A percentile compares a stretch with the other conserved stretches of the same genome.
Conservation (phyloP, 2,797 vertebrate species). For the Syngnathus rostellatus region DNA sequence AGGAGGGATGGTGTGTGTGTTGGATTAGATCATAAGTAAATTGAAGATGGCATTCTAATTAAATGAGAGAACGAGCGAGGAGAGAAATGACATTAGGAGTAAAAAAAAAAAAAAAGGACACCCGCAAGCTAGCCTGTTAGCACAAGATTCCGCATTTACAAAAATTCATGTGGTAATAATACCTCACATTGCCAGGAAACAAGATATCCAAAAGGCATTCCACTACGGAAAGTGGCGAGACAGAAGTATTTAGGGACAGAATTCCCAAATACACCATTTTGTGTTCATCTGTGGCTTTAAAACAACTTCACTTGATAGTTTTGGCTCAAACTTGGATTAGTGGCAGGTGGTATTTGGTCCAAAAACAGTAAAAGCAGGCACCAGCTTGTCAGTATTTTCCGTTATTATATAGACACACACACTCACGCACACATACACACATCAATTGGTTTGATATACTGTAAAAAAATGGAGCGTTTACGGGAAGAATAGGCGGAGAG, state of each 20-base stretch:
- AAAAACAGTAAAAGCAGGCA: constrained; percentile 3
- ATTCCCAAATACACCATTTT: constrained; percentile 3
- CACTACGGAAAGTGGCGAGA: not conserved
- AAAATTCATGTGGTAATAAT: not conserved
- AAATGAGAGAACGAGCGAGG: constrained; percentile 25
- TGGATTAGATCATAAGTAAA: constrained; percentile 40
- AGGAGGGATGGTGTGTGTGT: constrained; percentile 9
- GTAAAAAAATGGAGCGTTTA: not conserved
- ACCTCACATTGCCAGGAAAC: constrained; percentile 25
- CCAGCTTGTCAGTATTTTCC: not conserved
- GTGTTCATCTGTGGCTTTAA: constrained; percentile 1
- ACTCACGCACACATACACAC: not conserved
- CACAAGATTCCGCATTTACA: constrained; percentile 9
- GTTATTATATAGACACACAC: not conserved
- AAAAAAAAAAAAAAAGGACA: constrained; percentile 13
- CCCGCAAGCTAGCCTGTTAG: constrained; percentile 21
- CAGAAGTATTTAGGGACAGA: not conserved
- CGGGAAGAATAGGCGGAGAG: not conserved
- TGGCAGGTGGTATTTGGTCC: constrained; percentile 2
- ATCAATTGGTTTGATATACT: not conserved
- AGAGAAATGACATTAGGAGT: constrained; percentile 8
- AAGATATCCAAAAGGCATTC: not conserved
- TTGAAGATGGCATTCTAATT: constrained; percentile 65
- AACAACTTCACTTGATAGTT: constrained; percentile 5
- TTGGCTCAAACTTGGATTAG: constrained; percentile 1